A percentile compares a stretch with the other conserved stretches of the same genome.
phyloP scores from a whole-genome alignment of 2,797 vertebrate species.

The Tarsius wallacei region DNA sequence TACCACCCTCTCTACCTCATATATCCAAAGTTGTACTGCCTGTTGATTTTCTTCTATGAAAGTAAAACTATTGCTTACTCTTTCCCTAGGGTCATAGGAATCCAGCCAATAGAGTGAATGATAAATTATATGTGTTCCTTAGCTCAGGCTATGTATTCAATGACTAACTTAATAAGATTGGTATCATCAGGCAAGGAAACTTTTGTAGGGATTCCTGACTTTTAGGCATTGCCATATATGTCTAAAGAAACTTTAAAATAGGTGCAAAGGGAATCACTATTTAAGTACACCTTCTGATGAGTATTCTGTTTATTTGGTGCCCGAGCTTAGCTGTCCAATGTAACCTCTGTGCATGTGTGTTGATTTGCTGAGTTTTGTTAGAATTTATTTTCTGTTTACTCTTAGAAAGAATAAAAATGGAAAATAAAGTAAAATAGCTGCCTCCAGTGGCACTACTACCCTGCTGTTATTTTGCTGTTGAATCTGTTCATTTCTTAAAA shows the following conservation, averaged over 20 bases:
- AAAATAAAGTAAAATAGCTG: constrained; percentile 36
- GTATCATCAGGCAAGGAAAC: neutral
- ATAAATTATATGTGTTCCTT: neutral
- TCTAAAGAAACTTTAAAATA: constrained; percentile 9
- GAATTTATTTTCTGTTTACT: constrained; percentile 51
- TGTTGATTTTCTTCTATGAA: neutral
- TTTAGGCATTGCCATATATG: neutral
- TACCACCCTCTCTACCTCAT: neutral
- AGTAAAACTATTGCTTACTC: neutral
- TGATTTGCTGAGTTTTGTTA: constrained; percentile 38
- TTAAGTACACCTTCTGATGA: constrained; percentile 35
- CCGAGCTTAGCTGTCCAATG: neutral
- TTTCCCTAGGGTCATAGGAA: neutral
- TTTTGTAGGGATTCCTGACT: neutral
- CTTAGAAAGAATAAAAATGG: neutral
- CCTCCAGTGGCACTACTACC: neutral
- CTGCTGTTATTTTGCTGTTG: constrained; percentile 55
- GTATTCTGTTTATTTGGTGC: constrained; percentile 28
- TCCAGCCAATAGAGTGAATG: neutral
- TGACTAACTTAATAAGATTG: neutral
- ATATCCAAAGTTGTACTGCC: constrained; percentile 4
- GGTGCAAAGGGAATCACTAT: neutral
- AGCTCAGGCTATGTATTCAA: neutral
- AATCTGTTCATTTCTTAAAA: constrained; percentile 28
- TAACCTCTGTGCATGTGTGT: neutral